Percentiles rank a stretch among this genome's conserved stretches.
Evolutionary conservation across 1,140 invertebrate genomes (phyloP).

Genomic region (Teleopsis dalmanni): DNA sequence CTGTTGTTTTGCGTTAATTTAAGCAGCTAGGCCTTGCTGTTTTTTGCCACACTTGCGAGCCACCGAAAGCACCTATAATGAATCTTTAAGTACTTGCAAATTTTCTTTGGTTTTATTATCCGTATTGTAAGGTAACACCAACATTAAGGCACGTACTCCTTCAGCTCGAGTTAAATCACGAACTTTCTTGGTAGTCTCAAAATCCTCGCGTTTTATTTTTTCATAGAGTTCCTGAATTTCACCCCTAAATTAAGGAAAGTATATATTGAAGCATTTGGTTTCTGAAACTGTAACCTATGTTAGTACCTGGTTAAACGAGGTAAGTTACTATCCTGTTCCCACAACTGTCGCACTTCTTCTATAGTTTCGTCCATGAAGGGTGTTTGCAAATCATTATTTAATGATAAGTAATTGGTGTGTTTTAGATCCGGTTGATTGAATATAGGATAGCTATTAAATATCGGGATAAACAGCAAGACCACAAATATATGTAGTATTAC

Average conservation of each 20-base stretch:
- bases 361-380: conserved; percentile 47
- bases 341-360: conserved; percentile 50
- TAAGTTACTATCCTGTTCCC: conserved; percentile 47
- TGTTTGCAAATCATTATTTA: no score
- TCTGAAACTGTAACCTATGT: neutral
- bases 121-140: conserved; percentile 50
- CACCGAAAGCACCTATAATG: no score
- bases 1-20: no score
- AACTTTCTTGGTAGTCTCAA: conserved; percentile 35
- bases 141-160: conserved; percentile 50
- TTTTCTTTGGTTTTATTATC: conserved; percentile 44
- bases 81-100: conserved; percentile 33
- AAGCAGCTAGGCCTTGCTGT: no score
- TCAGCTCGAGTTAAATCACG: conserved; percentile 45
- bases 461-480: no score
- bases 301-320: conserved; percentile 46
- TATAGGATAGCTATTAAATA: no score
- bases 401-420: no score
- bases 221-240: conserved; percentile 52
- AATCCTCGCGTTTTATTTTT: conserved; percentile 49
- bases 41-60: no score
- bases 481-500: no score
- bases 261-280: conserved; percentile 1
- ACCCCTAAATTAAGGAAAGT: conserved; percentile 23
- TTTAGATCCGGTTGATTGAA: no score